A percentile compares a stretch with the other conserved stretches of the same genome.
These are phyloP conservation scores for Centropus unirufus DNA, from an alignment of 2,113 vertebrate genomes.

Conservation along the genomic window DNA sequence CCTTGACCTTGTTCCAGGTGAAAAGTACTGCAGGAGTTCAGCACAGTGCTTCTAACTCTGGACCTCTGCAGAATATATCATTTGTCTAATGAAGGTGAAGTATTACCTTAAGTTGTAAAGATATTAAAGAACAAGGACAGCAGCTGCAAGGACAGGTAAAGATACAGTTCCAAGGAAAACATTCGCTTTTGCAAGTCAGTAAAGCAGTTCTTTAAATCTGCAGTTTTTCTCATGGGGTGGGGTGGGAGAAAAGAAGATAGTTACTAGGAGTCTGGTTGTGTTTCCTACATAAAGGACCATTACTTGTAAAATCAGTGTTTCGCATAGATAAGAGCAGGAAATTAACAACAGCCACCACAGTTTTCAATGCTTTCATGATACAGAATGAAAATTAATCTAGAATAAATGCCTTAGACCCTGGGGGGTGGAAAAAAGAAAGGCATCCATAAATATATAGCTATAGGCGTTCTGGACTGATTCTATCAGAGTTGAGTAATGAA, in stretches of 20 bases:
- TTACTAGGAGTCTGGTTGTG: neutral
- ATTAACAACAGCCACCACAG: neutral
- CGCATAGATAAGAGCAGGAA: neutral
- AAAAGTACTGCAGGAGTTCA: neutral
- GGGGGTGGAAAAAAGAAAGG: neutral
- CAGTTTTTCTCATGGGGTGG: neutral
- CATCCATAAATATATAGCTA: neutral
- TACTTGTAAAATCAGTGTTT: neutral
- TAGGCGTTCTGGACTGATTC: neutral
- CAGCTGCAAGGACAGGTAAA: neutral
- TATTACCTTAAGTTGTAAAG: neutral
- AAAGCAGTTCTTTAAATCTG: neutral
- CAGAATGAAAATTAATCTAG: neutral
- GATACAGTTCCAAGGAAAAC: neutral
- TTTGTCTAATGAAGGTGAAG: neutral
- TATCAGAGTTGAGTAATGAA: neutral
- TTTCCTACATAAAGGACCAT: neutral
- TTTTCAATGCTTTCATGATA: neutral
- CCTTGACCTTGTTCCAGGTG: neutral
- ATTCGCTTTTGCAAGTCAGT: neutral
- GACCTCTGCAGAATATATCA: neutral
- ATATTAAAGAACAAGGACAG: neutral
- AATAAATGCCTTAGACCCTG: neutral
- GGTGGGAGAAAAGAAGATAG: neutral
- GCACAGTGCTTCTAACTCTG: neutral